phyloP scores from a whole-genome alignment of 2,888 invertebrate species.

The Diarsia mendica region DNA sequence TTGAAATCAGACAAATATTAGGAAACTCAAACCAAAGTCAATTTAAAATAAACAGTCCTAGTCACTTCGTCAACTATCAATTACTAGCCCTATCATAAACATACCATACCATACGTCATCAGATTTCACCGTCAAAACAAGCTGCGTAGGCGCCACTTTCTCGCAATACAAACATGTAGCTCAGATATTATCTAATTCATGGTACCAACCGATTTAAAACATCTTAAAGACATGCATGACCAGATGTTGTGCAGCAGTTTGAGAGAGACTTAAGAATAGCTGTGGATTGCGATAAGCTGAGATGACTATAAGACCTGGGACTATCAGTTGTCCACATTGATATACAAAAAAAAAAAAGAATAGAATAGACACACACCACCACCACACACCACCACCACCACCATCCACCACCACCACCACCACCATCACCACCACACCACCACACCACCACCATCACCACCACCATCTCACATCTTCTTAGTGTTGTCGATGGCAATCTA shows the following conservation, averaged over 20 bases:
- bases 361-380: too few species aligned
- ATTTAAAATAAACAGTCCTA: neutral
- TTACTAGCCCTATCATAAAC: neutral
- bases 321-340: neutral
- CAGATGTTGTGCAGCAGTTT: neutral
- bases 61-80: too few species aligned
- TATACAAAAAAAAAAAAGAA: too few species aligned
- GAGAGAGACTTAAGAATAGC: neutral
- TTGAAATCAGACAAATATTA: neutral
- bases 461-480: too few species aligned
- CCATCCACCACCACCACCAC: too few species aligned
- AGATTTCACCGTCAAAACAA: conserved; percentile 71
- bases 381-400: too few species aligned
- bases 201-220: conserved; percentile 14
- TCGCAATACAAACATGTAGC: conserved; percentile 43
- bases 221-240: neutral
- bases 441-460: too few species aligned
- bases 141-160: conserved; percentile 71
- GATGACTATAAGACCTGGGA: neutral
- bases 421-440: too few species aligned
- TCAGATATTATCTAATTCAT: conserved; percentile 33
- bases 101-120: conserved; percentile 49
- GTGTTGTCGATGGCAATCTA: neutral
- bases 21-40: neutral
- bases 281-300: neutral